A percentile compares a stretch with the other conserved stretches of the same genome.
These are phyloP conservation scores for Eupsilia transversa DNA, from an alignment of 2,888 invertebrate species.

Conservation along the genomic window DNA sequence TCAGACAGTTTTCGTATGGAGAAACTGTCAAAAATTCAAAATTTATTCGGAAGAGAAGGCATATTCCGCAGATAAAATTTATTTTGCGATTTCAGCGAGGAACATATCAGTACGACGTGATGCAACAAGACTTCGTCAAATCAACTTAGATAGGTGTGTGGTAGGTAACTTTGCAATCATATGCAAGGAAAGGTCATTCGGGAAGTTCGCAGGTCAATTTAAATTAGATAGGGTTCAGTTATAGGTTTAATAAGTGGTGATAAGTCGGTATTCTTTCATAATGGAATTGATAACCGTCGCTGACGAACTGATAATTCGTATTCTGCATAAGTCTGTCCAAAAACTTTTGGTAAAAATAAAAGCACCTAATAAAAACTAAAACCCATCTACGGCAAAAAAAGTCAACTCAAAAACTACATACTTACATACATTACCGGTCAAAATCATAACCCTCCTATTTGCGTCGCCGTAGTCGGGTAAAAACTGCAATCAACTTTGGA, in stretches of 20 bases:
- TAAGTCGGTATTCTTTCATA: conserved; percentile 1
- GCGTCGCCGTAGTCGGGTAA: too few species aligned
- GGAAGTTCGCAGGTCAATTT: conserved; percentile 36
- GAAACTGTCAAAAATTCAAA: too few species aligned
- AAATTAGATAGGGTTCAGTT: conserved; percentile 22
- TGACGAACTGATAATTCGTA: neutral
- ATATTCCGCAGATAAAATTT: too few species aligned
- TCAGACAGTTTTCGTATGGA: too few species aligned
- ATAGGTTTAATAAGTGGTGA: conserved; percentile 2
- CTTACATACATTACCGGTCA: too few species aligned
- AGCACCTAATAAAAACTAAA: too few species aligned
- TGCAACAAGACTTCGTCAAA: neutral
- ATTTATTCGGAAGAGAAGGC: too few species aligned
- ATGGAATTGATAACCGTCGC: neutral
- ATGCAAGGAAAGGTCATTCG: conserved; percentile 20
- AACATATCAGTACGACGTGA: neutral
- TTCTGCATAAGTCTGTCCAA: neutral
- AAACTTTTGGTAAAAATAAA: too few species aligned
- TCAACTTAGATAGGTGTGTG: neutral
- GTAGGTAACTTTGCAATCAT: neutral
- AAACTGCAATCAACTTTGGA: too few species aligned
- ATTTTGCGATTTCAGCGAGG: neutral
- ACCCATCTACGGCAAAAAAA: too few species aligned
- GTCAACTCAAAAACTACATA: too few species aligned
- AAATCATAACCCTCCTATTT: too few species aligned